Evolutionary conservation across 2,888 invertebrate genomes (phyloP), one percentile per base, ranked within the genome.

Genomic region (Ryuthela nishihirai): DNA sequence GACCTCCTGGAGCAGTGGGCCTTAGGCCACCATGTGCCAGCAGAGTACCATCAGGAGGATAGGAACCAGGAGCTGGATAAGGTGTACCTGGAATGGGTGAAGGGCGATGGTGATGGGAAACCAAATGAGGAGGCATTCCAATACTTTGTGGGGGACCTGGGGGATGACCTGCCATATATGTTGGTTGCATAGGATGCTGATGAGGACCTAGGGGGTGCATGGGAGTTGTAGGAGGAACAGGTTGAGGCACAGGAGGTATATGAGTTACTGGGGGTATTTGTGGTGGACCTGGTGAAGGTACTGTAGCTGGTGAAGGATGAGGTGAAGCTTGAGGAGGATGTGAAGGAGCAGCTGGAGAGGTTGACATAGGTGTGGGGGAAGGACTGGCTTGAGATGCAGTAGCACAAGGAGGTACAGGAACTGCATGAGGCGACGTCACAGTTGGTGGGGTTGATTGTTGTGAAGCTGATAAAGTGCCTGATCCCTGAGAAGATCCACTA

Each of bases 341-440:
- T 9, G 60, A 49, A 39, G 12, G 39, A 12, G 62, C 62, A 25
- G 62, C 55, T 4, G 62, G 55, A 7, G 62, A 53, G 4, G 56
- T 46, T 7, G 62, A 50, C 18, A 52, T 48, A 17, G 54, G 61
- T 4, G 45, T 43, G 18, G 56, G 56, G 10, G 58, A 49, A 4
- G 62, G 62, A 24, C 60, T 60, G 15, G 60, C 49, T 25, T 54
- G 59, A 39, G 59, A 50, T 6, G 59, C 49, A 4, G 54, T 45
- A 18, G 54, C 52, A 15, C 47, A 20, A 4, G 52, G 50, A 9
- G 59, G 59, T 10, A 59, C 59, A 10, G 59, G 59, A 9, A 59
- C 53, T 10, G 59, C 59, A 39, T 59, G 59, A 1, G 59, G 59
- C 4, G 59, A 59, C 10, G 59, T 43, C 10, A 59, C 46, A 9